Evolutionary conservation across 2,888 invertebrate genomes (phyloP), one percentile per base, ranked within the genome.

Genomic region (Lasioglossum morio): DNA sequence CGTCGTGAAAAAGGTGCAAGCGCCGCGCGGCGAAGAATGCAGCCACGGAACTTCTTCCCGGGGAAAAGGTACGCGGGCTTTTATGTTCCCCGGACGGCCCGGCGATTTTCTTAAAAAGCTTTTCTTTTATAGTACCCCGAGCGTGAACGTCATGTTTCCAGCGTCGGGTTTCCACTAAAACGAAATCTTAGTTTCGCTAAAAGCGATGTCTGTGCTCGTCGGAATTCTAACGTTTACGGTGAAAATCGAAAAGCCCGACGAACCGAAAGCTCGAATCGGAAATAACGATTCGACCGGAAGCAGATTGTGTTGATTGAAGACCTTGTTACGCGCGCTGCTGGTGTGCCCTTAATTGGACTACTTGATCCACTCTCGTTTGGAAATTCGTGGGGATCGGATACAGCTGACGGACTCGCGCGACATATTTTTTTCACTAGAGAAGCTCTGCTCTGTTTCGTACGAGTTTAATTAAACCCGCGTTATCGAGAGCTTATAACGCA

Each of bases 1-100:
- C 82, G 46, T 77, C 82, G 77, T 83, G 82, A 89, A 85, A 83
- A 85, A 76, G 73, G 63, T n/a, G 76, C 72, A 77, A 81, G 66
- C 70, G 69, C 77, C 57, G 74, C 80, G 74, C 80, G 82, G 27
- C 81, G 72, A 70, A 73, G 80, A 84, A 83, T 79, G 85, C 81
- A 84, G 85, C 81, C 43, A 53, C 63, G 48, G 84, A 77, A 76
- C 77, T 72, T 46, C 72, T 72, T 37, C 53, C 19, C 0, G 2
- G 2, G 43, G 76, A 76, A 81, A 76, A 72, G 63, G 53, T 34
- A 57, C 74, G 40, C 48, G 75, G 3, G 43, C 43, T 83, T 76
- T 81, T 83, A 81, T 72, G 66, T 81, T 72, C 43, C 43, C 70
- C 73, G 46, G 34, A 27, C 19, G 70, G n/a, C 16, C 19, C 19